Evolutionary conservation across 1,140 invertebrate genomes (phyloP), one percentile per base, ranked within the genome.

Genomic region (Wasmannia auropunctata): DNA sequence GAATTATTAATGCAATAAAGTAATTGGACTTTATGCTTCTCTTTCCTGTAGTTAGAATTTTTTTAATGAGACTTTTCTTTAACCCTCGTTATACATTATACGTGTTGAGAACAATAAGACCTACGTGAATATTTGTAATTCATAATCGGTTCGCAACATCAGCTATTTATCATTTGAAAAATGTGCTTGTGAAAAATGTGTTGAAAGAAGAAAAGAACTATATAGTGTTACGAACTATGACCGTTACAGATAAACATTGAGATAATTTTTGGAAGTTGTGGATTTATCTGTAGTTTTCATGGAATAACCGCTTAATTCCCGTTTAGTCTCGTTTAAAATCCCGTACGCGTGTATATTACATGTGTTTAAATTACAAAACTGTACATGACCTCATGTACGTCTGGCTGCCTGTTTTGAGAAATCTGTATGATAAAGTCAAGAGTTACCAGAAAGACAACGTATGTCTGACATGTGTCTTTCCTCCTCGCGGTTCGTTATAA

Each of bases 401-500:
- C 22, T 56, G 5, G 1, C 40, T 7, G 58, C 34, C 11, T 60
- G 25, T n/a, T n/a, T n/a, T 58, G 69, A 19, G 54, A 83, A 43
- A 83, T 16, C 19, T 25, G n/a, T 43, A 22, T 43, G 49, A 58
- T 34, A 43, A 14, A 70, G 4, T 22, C 19, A 7, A 43, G 14
- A n/a, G 43, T 83, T 72, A 34, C 51, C 37, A 22, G 67, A 83
- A 46, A 83, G 19, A 54, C 28, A 74, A 83, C 16, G 28, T 28
- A 43, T 8, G 3, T 84, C 60, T n/a, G n/a, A n/a, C n/a, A n/a
- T n/a, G n/a, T n/a, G n/a, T n/a, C n/a, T n/a, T 80, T 85, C 31
- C 75, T 63, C 4, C 19, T 79, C 10, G 11, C 31, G 1, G 37
- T 3, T 14, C 6, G 1, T 77, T 87, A 87, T 87, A 87, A 85